phyloP scores from a whole-genome alignment of 2,888 invertebrate genomes.

The Eugnorisma glareosa region DNA sequence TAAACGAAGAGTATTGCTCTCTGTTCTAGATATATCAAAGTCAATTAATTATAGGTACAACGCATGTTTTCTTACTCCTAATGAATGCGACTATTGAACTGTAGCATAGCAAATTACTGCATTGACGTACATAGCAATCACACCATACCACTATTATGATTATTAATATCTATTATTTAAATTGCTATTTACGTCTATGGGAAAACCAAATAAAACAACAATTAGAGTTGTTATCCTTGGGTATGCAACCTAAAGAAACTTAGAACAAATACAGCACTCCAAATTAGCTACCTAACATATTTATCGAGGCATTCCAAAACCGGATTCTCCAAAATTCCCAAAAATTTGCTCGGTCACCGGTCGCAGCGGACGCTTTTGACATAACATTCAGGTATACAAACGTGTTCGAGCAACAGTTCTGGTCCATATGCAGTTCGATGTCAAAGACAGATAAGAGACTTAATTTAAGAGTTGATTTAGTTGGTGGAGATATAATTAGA shows the following conservation, averaged over 20 bases:
- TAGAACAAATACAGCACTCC: constrained; percentile 35
- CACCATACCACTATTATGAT: constrained; percentile 31
- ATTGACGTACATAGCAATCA: constrained; percentile 46
- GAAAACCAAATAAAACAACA: constrained; percentile 66
- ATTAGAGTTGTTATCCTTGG: constrained; percentile 61
- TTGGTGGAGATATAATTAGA: constrained; percentile 71
- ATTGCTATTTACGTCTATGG: constrained; percentile 63
- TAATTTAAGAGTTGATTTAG: constrained; percentile 42
- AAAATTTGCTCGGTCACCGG: constrained; percentile 35
- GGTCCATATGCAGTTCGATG: constrained; percentile 19
- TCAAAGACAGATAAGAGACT: constrained; percentile 41
- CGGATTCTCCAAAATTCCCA: constrained; percentile 47
- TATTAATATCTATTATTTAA: constrained; percentile 64
- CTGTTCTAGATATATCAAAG: constrained; percentile 3
- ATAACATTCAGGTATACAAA: constrained; percentile 9
- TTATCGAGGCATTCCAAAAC: constrained; percentile 46
- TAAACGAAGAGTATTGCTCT: background rate
- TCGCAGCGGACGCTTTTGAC: constrained; percentile 12
- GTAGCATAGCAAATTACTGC: constrained; percentile 36
- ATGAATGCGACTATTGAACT: constrained; percentile 13
- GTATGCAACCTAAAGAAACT: constrained; percentile 35
- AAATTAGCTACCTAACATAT: constrained; percentile 42
- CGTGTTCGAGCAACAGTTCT: constrained; percentile 1
- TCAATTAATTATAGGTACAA: background rate
- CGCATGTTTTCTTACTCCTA: constrained; percentile 3